A percentile compares a stretch with the other conserved stretches of the same genome.
Conservation (phyloP, 2,113 vertebrate genomes). For the Plectropomus leopardus region DNA sequence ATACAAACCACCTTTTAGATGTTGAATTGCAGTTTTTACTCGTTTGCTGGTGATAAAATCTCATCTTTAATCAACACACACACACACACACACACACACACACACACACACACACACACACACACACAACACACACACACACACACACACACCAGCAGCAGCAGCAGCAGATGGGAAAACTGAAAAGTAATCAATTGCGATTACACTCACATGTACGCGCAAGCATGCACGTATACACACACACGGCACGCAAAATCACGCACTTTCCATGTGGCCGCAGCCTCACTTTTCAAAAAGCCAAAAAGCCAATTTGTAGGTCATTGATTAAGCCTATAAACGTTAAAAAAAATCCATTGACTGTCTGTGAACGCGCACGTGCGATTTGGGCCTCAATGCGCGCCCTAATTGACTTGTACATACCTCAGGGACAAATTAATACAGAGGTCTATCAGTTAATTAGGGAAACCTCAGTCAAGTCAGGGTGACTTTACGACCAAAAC, state of each 20-base stretch:
- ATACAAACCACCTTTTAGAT: conserved; percentile 10
- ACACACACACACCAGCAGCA: conserved; percentile 21
- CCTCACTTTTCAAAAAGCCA: conserved; percentile 58
- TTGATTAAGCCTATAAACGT: conserved; percentile 48
- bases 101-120: conserved; percentile 32
- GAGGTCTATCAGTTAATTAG: conserved; percentile 93
- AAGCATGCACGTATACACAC: neutral
- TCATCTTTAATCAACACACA: neutral
- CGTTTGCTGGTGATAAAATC: conserved; percentile 25
- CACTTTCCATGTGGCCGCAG: conserved; percentile 48
- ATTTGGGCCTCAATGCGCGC: conserved; percentile 82
- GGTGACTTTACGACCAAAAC: conserved; percentile 45
- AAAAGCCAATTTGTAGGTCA: conserved; percentile 55
- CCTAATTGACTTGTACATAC: conserved; percentile 87
- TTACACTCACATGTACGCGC: conserved; percentile 20
- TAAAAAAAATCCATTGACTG: conserved; percentile 42
- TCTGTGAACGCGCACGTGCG: conserved; percentile 61
- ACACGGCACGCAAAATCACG: neutral
- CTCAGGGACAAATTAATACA: conserved; percentile 91
- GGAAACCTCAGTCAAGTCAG: conserved; percentile 80
- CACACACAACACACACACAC: conserved; percentile 23
- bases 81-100: conserved; percentile 34
- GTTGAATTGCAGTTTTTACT: neutral
- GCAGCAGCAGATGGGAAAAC: conserved; percentile 67
- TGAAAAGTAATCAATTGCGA: conserved; percentile 73